These are phyloP conservation scores for Myioborus melanocephalus DNA, from an alignment of 2,797 vertebrate species.

Conservation along the genomic window DNA sequence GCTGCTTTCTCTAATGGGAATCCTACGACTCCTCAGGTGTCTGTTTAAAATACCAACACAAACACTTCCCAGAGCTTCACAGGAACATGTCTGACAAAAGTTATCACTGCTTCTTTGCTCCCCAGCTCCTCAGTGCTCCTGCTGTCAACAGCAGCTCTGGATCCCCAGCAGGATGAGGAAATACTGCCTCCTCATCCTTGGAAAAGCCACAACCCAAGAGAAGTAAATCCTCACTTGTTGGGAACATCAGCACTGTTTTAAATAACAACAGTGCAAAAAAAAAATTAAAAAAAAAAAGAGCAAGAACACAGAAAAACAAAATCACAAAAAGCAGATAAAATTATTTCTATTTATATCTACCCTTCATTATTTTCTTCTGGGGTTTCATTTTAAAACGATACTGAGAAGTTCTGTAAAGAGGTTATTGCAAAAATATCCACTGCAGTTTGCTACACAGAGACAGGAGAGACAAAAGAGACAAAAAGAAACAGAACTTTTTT, in stretches of 20 bases:
- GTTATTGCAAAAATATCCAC: background rate
- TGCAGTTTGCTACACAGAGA: background rate
- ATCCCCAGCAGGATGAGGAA: background rate
- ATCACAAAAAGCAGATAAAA: background rate
- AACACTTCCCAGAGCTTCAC: background rate
- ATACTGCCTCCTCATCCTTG: background rate
- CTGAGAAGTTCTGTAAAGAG: background rate
- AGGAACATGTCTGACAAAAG: background rate
- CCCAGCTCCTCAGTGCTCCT: background rate
- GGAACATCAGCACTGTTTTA: background rate
- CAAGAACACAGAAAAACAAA: background rate
- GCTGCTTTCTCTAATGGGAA: background rate
- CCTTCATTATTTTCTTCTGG: background rate
- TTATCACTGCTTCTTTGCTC: background rate
- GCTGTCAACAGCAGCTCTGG: background rate
- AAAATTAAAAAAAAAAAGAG: background rate
- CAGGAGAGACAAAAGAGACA: background rate
- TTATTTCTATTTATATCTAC: background rate
- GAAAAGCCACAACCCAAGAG: background rate
- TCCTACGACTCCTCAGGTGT: rapidly evolving
- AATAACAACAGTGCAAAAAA: background rate
- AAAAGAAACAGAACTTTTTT: background rate
- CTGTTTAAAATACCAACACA: background rate
- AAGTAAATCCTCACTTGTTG: background rate
- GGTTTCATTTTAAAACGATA: background rate